Evolutionary conservation across 2,797 vertebrate species (phyloP).

Genomic region (Labeo calbasu): DNA sequence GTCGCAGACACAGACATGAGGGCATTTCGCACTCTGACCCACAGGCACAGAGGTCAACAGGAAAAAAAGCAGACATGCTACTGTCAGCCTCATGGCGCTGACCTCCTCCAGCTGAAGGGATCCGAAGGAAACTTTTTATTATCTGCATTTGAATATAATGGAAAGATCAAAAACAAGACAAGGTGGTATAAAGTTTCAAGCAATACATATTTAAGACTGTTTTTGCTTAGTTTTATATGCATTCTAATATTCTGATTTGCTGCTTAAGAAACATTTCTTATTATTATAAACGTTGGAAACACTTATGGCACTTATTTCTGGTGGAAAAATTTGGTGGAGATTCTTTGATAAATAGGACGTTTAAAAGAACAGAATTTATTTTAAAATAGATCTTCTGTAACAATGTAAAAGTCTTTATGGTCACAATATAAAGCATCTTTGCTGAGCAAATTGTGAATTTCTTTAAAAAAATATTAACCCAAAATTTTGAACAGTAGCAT

Average conservation of each 20-base stretch:
- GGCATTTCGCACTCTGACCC: constrained; percentile 72
- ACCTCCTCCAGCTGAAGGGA: constrained; percentile 52
- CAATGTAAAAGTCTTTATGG: neutral
- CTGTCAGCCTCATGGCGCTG: constrained; percentile 37
- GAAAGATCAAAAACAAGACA: neutral
- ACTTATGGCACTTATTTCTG: neutral
- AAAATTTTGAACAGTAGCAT: neutral
- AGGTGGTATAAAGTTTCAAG: neutral
- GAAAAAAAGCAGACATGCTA: constrained; percentile 62
- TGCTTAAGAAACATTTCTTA: neutral
- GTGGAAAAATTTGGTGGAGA: neutral
- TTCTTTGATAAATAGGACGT: neutral
- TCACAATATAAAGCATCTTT: neutral
- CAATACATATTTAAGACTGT: neutral
- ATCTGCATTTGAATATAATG: constrained; percentile 51
- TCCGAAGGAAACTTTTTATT: neutral
- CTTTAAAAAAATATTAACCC: neutral
- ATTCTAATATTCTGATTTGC: neutral
- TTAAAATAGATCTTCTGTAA: no score
- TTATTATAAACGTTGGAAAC: neutral
- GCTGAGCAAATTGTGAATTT: neutral
- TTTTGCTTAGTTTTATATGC: neutral
- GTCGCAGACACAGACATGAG: constrained; percentile 83
- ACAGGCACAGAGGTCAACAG: neutral
- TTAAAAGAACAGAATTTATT: no score